A percentile compares a stretch with the other conserved stretches of the same genome.
phyloP scores from a whole-genome alignment of 2,888 invertebrate genomes.

The Holacanthella duospinosa region DNA sequence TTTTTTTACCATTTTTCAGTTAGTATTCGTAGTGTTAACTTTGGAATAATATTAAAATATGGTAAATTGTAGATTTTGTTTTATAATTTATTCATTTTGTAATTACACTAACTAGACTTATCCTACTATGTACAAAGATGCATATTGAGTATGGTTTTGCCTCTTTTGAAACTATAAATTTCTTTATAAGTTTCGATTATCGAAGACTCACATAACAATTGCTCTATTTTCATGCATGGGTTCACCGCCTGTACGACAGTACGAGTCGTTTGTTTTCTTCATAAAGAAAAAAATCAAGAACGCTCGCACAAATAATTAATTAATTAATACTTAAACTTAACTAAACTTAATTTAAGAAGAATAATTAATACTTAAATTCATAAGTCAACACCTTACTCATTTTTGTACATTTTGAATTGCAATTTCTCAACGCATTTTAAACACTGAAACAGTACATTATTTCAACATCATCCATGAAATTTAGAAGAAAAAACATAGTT shows the following conservation, averaged over 20 bases:
- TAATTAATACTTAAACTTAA: too few relatives aligned
- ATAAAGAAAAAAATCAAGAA: too few relatives aligned
- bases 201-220: slow-evolving; percentile 10
- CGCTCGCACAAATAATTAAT: too few relatives aligned
- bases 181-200: neutral
- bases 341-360: too few relatives aligned
- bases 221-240: slow-evolving; percentile 26
- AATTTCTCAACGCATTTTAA: neutral
- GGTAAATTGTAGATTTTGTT: neutral
- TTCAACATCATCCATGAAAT: too few relatives aligned
- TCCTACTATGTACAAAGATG: slow-evolving; percentile 22
- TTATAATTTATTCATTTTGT: neutral
- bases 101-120: too few relatives aligned
- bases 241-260: slow-evolving; percentile 21
- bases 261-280: slow-evolving; percentile 3
- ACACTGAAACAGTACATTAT: neutral
- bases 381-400: neutral
- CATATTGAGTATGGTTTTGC: slow-evolving; percentile 8
- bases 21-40: too few relatives aligned
- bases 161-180: neutral
- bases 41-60: neutral
- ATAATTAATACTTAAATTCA: too few relatives aligned
- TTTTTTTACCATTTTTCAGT: too few relatives aligned
- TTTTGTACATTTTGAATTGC: slow-evolving; percentile 1
- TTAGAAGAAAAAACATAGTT: too few relatives aligned